Conservation (phyloP, 1,140 invertebrate genomes). For the Subanguina moxae region DNA sequence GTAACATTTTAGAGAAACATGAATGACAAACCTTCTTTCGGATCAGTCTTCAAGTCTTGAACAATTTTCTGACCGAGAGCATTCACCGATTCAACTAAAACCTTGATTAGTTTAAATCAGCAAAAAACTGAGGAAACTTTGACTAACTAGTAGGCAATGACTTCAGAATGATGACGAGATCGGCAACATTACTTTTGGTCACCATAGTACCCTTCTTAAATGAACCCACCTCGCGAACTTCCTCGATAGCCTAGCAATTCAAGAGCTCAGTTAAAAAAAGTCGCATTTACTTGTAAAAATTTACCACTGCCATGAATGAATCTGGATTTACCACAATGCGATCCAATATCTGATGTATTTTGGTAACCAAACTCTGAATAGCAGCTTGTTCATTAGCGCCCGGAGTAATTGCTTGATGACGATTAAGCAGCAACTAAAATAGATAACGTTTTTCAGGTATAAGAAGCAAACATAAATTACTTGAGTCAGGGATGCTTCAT, state of each 20-base stretch:
- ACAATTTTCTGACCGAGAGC: slow-evolving; percentile 81
- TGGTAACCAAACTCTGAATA: slow-evolving; percentile 30
- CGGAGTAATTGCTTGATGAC: slow-evolving; percentile 37
- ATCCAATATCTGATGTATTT: slow-evolving; percentile 43
- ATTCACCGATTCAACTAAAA: slow-evolving; percentile 77
- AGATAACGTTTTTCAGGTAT: neutral
- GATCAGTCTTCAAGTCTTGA: slow-evolving; percentile 72
- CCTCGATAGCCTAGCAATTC: slow-evolving; percentile 44
- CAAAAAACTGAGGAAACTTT: neutral
- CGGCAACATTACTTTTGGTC: slow-evolving; percentile 85
- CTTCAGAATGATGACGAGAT: slow-evolving; percentile 95
- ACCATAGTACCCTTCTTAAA: slow-evolving; percentile 98
- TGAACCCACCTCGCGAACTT: slow-evolving; percentile 67
- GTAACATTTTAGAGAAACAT: slow-evolving; percentile 23
- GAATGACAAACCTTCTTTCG: slow-evolving; percentile 61
- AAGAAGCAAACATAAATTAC: slow-evolving; percentile 2
- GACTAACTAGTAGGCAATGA: slow-evolving; percentile 78
- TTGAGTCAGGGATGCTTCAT: slow-evolving; percentile 34
- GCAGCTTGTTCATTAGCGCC: slow-evolving; percentile 36
- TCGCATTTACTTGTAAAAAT: slow-evolving; percentile 19
- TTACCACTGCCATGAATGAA: slow-evolving; percentile 36
- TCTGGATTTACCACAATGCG: slow-evolving; percentile 40
- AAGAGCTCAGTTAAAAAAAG: neutral
- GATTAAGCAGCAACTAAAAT: slow-evolving; percentile 25
- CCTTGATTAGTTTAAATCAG: neutral